Percentiles rank a stretch among this genome's conserved stretches.
These are phyloP conservation scores for Drosophila bifasciata DNA, from an alignment of 1,140 invertebrate species.

Conservation along the genomic window DNA sequence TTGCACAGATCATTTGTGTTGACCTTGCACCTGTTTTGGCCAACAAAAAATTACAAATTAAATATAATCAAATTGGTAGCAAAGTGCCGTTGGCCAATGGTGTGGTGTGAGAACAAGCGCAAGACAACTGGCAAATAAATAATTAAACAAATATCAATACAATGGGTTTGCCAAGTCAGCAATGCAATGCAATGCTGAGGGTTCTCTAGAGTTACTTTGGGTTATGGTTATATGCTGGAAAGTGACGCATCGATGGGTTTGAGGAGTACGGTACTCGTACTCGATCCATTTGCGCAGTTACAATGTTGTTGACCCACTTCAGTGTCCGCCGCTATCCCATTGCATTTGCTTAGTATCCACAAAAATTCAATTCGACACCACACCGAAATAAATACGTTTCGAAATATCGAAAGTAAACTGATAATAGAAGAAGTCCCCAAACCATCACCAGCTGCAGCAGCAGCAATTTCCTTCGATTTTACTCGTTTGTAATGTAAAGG, in stretches of 20 bases:
- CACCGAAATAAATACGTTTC: conserved; percentile 41
- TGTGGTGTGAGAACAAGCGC: conserved; percentile 14
- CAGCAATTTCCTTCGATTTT: conserved; percentile 51
- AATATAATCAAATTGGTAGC: conserved; percentile 14
- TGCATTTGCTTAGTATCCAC: conserved; percentile 35
- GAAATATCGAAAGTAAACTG: conserved; percentile 50
- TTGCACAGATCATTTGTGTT: conserved; percentile 33
- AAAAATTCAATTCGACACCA: conserved; percentile 43
- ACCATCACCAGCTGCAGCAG: not conserved
- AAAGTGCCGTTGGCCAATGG: conserved; percentile 11
- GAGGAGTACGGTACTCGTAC: not conserved
- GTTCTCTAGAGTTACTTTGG: not conserved
- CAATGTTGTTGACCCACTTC: conserved; percentile 72
- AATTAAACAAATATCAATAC: conserved; percentile 31
- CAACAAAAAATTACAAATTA: conserved; percentile 8
- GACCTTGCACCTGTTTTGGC: conserved; percentile 61
- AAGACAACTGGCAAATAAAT: conserved; percentile 37
- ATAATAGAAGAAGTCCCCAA: conserved; percentile 24
- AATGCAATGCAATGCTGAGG: not conserved
- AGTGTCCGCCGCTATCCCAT: conserved; percentile 51
- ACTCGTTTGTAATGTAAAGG: not conserved
- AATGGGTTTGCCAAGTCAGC: conserved; percentile 11
- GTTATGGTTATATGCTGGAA: not conserved
- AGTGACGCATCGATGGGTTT: conserved; percentile 54
- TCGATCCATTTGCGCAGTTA: conserved; percentile 23